A percentile compares a stretch with the other conserved stretches of the same genome.
These are phyloP conservation scores for Sparus aurata DNA, from an alignment of 2,797 vertebrate species.

Conservation along the genomic window DNA sequence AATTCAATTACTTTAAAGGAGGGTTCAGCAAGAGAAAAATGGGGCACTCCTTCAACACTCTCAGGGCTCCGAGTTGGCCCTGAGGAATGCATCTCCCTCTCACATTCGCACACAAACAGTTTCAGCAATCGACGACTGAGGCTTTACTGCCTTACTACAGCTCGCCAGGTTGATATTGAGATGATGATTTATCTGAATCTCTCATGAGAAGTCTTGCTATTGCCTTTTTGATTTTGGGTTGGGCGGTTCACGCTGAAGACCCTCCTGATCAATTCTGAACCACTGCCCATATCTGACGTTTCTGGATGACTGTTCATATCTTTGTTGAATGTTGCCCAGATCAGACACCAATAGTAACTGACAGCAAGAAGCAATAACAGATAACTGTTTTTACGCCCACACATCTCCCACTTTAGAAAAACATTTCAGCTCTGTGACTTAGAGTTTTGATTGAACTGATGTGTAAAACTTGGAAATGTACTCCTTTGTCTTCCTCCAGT, in stretches of 20 bases:
- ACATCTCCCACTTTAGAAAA: background rate
- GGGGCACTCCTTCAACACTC: conserved; percentile 65
- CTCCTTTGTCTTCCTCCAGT: conserved; percentile 6
- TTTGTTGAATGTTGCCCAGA: conserved; percentile 18
- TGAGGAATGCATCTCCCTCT: conserved; percentile 54
- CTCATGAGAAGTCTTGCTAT: conserved; percentile 33
- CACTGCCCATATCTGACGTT: conserved; percentile 29
- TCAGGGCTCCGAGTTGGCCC: conserved; percentile 41
- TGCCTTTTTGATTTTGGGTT: too few relatives aligned
- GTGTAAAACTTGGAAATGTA: conserved; percentile 6
- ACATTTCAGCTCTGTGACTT: background rate
- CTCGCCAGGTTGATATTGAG: conserved; percentile 55
- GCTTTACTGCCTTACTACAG: conserved; percentile 36
- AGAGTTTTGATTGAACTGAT: background rate
- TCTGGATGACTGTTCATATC: conserved; percentile 42
- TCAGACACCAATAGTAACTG: conserved; percentile 18
- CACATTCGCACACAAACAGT: conserved; percentile 58
- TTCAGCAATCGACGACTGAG: conserved; percentile 44
- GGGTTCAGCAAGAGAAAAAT: conserved; percentile 74
- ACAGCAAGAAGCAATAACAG: conserved; percentile 22
- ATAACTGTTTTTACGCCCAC: background rate
- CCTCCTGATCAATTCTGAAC: conserved; percentile 14
- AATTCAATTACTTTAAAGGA: conserved; percentile 81
- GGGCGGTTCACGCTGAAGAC: conserved; percentile 23
- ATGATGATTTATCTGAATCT: conserved; percentile 56